Evolutionary conservation across 2,888 invertebrate species (phyloP).

Genomic region (Drosophila quasianomalipes): DNA sequence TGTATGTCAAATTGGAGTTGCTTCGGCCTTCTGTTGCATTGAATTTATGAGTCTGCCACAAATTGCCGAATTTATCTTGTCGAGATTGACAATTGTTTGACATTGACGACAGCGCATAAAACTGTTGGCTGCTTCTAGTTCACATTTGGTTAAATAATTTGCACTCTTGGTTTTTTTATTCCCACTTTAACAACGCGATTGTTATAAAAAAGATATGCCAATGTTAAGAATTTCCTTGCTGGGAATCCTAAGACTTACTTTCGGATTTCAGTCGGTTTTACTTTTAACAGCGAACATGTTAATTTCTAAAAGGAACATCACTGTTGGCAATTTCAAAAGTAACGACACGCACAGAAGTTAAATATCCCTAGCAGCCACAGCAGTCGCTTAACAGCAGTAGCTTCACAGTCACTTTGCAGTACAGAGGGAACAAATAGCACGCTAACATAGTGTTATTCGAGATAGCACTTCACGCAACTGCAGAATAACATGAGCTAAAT

Average conservation of each 20-base stretch:
- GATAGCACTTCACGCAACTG: neutral
- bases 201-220: neutral
- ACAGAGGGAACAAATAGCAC: neutral
- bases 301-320: neutral
- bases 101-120: slow-evolving; percentile 27
- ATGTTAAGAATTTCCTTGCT: neutral
- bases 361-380: neutral
- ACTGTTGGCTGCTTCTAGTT: slow-evolving; percentile 10
- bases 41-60: slow-evolving; percentile 60
- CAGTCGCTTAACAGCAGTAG: neutral
- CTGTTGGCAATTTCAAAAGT: neutral
- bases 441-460: neutral
- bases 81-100: slow-evolving; percentile 55
- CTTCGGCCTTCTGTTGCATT: slow-evolving; percentile 28
- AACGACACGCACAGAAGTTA: neutral
- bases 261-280: neutral
- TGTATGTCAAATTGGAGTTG: neutral
- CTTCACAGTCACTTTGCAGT: neutral
- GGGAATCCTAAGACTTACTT: neutral
- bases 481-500: slow-evolving; percentile 2
- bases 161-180: neutral
- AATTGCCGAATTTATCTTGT: slow-evolving; percentile 38
- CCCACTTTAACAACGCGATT: neutral
- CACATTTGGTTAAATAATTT: slow-evolving; percentile 44
- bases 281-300: neutral